Conservation (phyloP, 2,797 vertebrate genomes). For the Anomalospiza imberbis region DNA sequence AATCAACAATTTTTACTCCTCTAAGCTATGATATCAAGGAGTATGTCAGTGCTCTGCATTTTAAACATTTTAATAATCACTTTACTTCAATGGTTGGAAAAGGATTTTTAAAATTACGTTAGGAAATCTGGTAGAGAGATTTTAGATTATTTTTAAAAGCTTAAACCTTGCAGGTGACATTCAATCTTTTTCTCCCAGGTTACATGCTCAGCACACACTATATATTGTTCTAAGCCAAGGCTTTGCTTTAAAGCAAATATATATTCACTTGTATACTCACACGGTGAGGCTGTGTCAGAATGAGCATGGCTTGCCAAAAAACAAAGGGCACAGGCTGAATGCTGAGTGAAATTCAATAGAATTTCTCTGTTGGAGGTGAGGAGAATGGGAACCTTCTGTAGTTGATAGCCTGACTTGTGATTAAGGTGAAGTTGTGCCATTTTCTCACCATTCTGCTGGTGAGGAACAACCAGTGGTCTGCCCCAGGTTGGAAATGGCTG, state of each 20-base stretch:
- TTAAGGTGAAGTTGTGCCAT: not conserved
- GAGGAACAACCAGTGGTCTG: not conserved
- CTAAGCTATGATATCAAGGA: not conserved
- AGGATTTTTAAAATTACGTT: not conserved
- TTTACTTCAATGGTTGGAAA: not conserved
- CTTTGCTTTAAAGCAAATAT: not conserved
- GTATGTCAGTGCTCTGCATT: not conserved
- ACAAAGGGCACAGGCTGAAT: not conserved
- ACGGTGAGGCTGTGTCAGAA: rapidly evolving
- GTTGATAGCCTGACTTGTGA: not conserved
- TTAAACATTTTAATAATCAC: not conserved
- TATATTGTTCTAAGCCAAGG: not conserved
- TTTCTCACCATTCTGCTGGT: not conserved
- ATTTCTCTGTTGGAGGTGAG: not conserved
- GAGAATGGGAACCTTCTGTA: not conserved
- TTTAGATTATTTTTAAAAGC: not conserved
- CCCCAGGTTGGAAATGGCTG: not conserved
- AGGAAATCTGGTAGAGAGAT: not conserved
- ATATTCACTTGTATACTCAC: not conserved
- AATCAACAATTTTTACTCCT: not conserved
- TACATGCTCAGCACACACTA: not conserved
- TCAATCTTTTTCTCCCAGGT: not conserved
- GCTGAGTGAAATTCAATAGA: not conserved
- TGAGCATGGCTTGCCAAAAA: not conserved
- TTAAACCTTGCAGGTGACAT: not conserved